Evolutionary conservation across 1,140 invertebrate species (phyloP).

Genomic region (Cotesia chilonis): DNA sequence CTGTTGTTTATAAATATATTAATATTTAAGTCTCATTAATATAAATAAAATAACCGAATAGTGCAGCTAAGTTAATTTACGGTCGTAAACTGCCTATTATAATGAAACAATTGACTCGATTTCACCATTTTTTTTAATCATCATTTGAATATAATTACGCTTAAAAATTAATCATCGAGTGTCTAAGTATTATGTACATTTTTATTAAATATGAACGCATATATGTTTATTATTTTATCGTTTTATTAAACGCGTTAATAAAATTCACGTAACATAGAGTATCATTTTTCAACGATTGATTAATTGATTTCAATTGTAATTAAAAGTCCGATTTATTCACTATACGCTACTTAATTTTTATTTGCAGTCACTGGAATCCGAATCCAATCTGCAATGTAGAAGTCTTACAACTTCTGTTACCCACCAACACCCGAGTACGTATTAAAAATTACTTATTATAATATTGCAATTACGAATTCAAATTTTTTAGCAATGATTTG

Average conservation of each 20-base stretch:
- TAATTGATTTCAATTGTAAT: constrained; percentile 4
- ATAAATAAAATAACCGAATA: neutral
- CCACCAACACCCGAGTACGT: neutral
- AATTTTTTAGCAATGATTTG: neutral
- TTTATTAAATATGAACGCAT: constrained; percentile 6
- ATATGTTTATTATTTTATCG: constrained; percentile 5
- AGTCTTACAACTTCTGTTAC: too few relatives aligned
- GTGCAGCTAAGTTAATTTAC: constrained; percentile 5
- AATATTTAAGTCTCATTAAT: neutral
- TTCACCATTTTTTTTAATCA: neutral
- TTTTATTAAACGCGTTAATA: constrained; percentile 11
- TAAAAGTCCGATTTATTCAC: neutral
- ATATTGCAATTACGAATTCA: too few relatives aligned
- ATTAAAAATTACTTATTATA: neutral
- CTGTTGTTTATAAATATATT: too few relatives aligned
- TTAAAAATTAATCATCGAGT: neutral
- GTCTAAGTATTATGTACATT: constrained; percentile 17
- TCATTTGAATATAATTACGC: neutral
- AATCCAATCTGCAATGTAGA: too few relatives aligned
- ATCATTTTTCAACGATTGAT: constrained; percentile 2
- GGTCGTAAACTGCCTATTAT: constrained; percentile 1
- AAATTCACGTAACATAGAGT: constrained; percentile 2
- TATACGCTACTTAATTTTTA: too few relatives aligned
- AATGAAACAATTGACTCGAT: constrained; percentile 7
- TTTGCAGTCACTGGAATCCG: too few relatives aligned